Evolutionary conservation across 2,113 vertebrate species (phyloP), one percentile per base, ranked within the genome.

Genomic region (Mastomys natalensis): DNA sequence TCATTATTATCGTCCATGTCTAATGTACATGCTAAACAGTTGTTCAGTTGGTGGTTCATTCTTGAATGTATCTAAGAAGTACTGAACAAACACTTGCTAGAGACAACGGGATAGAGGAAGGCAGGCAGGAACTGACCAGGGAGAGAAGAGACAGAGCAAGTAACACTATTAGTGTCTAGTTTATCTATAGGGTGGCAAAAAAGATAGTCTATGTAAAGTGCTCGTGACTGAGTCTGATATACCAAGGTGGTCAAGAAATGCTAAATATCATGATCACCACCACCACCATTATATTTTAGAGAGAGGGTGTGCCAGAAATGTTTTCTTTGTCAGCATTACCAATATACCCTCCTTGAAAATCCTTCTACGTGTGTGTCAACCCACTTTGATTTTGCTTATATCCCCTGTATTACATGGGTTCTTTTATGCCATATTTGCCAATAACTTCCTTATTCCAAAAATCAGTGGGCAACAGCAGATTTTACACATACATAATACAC

Each of bases 51-150:
- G 6, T 48, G 45, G 2, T 84, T 58, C 60, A 90, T 88, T 93
- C 68, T 95, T 87, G 34, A 24, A 92, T 34, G 62, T 9, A 87
- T 73, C 4, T 58, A 87, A 77, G 74, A 58, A 64, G 11, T 87
- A 17, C 11, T 10, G 34, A 93, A 43, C 60, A 93, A 87, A 80
- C 73, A n/a, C 92, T 90, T 92, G 22, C 68, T 77, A 89, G 51
- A 78, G 26, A 77, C 24, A 22, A 80, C 13, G 72, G 17, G 3
- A 95, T 43, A 16, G 6, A 72, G 43, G n/a, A 43, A 80, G n/a
- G 31, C 7, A 87, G 78, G 24, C 26, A 51, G 45, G 7, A 60
- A 51, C n/a, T 62, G 7, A 73, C 12, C 9, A 22, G n/a, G 15
- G 21, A 72, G 3, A 66, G 22, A 74, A 16, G 74, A 94, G 43